A percentile compares a stretch with the other conserved stretches of the same genome.
Evolutionary conservation across 2,888 invertebrate species (phyloP).

Genomic region (Melinaea marsaeus): DNA sequence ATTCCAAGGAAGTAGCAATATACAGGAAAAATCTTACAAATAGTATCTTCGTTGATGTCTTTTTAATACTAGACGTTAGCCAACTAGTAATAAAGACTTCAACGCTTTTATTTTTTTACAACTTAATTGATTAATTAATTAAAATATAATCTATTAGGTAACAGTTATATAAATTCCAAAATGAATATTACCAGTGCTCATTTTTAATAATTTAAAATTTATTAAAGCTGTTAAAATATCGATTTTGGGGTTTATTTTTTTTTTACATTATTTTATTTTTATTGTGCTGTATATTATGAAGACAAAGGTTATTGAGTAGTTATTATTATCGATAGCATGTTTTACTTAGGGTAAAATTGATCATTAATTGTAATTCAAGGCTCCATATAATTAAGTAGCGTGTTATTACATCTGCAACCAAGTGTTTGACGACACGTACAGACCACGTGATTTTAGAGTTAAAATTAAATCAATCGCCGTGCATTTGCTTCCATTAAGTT

Average conservation of each 20-base stretch:
- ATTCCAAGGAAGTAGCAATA: too few relatives aligned
- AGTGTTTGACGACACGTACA: slow-evolving; percentile 22
- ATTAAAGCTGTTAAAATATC: too few relatives aligned
- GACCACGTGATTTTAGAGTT: slow-evolving; percentile 22
- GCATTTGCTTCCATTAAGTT: slow-evolving; percentile 9
- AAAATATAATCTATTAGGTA: too few relatives aligned
- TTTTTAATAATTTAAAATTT: too few relatives aligned
- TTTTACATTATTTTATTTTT: too few relatives aligned
- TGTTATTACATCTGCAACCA: slow-evolving; percentile 20
- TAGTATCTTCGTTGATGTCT: slow-evolving; percentile 54
- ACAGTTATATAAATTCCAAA: too few relatives aligned
- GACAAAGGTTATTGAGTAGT: too few relatives aligned
- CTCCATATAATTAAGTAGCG: slow-evolving; percentile 21
- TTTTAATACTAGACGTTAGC: slow-evolving; percentile 41
- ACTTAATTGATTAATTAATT: slow-evolving; percentile 1
- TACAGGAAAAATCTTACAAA: neutral
- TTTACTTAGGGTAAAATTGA: slow-evolving; percentile 1
- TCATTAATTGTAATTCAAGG: slow-evolving; percentile 24
- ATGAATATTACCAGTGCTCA: too few relatives aligned
- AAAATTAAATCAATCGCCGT: slow-evolving; percentile 17
- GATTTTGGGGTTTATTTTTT: too few relatives aligned
- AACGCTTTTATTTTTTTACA: slow-evolving; percentile 42
- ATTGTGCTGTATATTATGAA: too few relatives aligned
- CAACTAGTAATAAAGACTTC: slow-evolving; percentile 54
- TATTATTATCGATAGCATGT: neutral